Conservation (phyloP, 2,113 vertebrate species). For the Atractosteus spatula region DNA sequence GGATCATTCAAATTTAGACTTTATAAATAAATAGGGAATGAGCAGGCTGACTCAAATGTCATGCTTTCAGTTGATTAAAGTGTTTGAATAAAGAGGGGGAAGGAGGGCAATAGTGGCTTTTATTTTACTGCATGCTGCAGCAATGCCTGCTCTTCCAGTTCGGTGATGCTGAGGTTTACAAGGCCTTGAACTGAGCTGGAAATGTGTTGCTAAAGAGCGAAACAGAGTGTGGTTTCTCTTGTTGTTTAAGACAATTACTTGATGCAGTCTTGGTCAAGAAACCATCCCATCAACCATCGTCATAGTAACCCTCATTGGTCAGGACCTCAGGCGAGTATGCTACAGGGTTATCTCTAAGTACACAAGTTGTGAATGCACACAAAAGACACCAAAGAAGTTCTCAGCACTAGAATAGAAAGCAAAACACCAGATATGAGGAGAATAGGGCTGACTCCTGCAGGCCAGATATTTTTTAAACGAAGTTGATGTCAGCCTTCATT, state of each 20-base stretch:
- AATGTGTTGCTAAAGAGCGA: not conserved
- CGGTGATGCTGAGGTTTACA: not conserved
- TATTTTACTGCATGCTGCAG: too few species aligned
- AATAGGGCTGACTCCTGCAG: not conserved
- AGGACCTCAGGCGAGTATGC: not conserved
- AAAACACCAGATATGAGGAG: not conserved
- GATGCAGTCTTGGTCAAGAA: not conserved
- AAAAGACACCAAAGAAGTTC: not conserved
- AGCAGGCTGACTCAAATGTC: not conserved
- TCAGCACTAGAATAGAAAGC: not conserved
- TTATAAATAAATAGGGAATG: not conserved
- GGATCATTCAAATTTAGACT: not conserved
- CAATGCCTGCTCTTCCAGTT: not conserved
- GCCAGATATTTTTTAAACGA: too few species aligned
- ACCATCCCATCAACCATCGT: not conserved
- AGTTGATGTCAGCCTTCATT: too few species aligned
- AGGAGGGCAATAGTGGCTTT: not conserved
- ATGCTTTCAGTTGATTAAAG: not conserved
- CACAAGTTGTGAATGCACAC: not conserved
- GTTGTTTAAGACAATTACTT: not conserved
- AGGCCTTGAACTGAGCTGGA: slow-evolving; percentile 3
- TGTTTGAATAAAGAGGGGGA: not conserved
- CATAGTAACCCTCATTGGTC: not conserved
- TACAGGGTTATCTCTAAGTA: not conserved
- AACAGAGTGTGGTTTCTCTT: slow-evolving; percentile 1